Base-by-base conservation (phyloP, 2,888 invertebrate species). In the Bruchidius siliquastri region DNA sequence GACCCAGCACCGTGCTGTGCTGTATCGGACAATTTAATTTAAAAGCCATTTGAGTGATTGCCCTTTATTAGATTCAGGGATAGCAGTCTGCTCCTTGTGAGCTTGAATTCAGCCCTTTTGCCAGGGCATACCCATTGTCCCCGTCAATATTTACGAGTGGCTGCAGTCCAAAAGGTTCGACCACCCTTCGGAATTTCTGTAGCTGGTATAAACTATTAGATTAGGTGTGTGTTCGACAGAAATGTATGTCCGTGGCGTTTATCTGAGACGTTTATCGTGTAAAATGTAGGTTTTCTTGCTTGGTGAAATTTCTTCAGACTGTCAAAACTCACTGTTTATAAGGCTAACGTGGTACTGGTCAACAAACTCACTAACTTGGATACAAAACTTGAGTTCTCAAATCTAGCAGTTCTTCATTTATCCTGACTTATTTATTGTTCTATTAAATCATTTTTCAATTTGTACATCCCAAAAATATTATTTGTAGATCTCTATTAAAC, bases 21-120 rank as follows among this genome's bases (percentile, higher is more conserved):
- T 49, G 49, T 71, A 71, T 72, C 73, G 72, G 74, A 75, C 74
- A 76, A 76, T 76, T 76, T 75, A 75, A 75, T 76, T 76, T 75
- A 70, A 74, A 76, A 76, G 74, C 76, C 76, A 76, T 75, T 76
- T 76, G 72, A 72, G 72, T 67, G 75, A 76, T 76, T 76, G 74
- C 73, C 73, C 70, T 76, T 76, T 76, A 76, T 76, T 73, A 74
- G 71, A 73, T 75, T 71, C 72, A 73, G 71, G 73, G 72, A 72
- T 71, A 71, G 49, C 49, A 49, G 49, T 49, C 49, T 49, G 49
- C 49, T 49, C 49, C 49, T 49, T 49, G 49, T 13, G 49, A 49
- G 49, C 18, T 13, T 49, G 49, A 49, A 13, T 49, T 49, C 49
- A 49, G 49, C 49, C 49, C 49, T 49, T 49, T 49, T 49, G 49